These are phyloP conservation scores for Excalfactoria chinensis DNA, from an alignment of 2,113 vertebrate genomes.

Conservation along the genomic window DNA sequence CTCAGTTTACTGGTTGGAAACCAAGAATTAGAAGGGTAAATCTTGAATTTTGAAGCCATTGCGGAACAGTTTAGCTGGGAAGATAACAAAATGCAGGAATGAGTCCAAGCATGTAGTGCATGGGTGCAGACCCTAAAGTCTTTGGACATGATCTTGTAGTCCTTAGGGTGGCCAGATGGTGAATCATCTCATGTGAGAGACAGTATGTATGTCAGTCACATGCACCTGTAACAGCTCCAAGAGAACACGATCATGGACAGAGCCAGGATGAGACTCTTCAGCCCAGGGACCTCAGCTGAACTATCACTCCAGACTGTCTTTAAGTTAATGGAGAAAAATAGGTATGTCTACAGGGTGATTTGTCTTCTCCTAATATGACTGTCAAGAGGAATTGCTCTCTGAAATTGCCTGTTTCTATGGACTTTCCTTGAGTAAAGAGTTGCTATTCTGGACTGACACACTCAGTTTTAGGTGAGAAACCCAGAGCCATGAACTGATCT, in stretches of 20 bases:
- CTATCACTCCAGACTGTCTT: background rate
- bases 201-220: fast-evolving
- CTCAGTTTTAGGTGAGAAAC: background rate
- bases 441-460: background rate
- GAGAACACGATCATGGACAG: background rate
- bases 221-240: background rate
- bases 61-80: background rate
- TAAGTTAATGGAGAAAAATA: constrained; percentile 54
- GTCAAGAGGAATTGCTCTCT: constrained; percentile 17
- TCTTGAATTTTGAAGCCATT: background rate
- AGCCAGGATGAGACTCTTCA: background rate
- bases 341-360: background rate
- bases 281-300: background rate
- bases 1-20: background rate
- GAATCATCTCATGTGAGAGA: background rate
- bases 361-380: background rate
- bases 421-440: background rate
- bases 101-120: background rate
- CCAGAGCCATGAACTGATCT: background rate
- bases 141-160: background rate
- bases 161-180: fast-evolving
- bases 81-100: background rate
- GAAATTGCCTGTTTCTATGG: constrained; percentile 31
- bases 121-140: background rate
- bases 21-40: background rate